Conservation (phyloP, 2,113 vertebrate species). For the Labeo catla region DNA sequence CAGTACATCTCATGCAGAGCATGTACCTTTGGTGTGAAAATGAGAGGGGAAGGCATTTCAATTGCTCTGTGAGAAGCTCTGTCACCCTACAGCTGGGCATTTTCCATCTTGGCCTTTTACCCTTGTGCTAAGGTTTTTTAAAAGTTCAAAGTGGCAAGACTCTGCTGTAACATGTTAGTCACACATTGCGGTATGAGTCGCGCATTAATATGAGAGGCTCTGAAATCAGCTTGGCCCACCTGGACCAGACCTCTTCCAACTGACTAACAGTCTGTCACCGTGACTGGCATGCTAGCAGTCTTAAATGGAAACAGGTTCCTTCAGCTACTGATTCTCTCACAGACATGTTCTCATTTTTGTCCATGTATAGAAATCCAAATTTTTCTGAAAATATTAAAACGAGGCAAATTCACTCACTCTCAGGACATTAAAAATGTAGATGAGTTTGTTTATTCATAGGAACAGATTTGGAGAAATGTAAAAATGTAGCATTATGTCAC, state of each 20-base stretch:
- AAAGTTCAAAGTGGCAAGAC: constrained; percentile 64
- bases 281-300: constrained; percentile 47
- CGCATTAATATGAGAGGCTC: constrained; percentile 54
- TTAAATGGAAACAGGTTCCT: constrained; percentile 64
- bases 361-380: too few relatives aligned
- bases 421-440: not conserved
- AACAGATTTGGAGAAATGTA: too few relatives aligned
- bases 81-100: constrained; percentile 14
- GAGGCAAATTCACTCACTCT: not conserved
- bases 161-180: constrained; percentile 67
- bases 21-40: constrained; percentile 18
- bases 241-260: constrained; percentile 57
- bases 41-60: not conserved
- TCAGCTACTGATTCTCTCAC: not conserved
- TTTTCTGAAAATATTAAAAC: too few relatives aligned
- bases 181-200: constrained; percentile 66
- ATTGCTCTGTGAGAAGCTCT: not conserved
- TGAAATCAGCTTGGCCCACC: constrained; percentile 67
- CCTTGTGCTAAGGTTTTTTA: constrained; percentile 41
- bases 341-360: not conserved
- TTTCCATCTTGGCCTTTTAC: not conserved
- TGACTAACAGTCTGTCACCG: constrained; percentile 65
- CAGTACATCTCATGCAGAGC: not conserved
- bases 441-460: not conserved
- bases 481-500: not conserved